Evolutionary conservation across 2,888 invertebrate species (phyloP).

Genomic region (Epiblema foenella): DNA sequence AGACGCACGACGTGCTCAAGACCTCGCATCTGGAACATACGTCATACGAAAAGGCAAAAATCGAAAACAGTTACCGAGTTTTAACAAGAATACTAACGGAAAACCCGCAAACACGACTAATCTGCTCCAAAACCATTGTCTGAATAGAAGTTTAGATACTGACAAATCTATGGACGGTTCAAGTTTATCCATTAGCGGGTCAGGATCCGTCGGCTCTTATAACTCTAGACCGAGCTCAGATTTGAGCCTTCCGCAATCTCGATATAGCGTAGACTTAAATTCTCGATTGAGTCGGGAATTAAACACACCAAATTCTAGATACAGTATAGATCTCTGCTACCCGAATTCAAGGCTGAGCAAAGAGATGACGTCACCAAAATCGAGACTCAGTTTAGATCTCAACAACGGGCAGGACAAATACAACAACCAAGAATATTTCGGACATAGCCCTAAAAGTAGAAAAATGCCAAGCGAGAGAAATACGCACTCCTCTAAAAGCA

Average conservation of each 20-base stretch:
- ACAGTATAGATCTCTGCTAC: slow-evolving; percentile 88
- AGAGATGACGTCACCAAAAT: slow-evolving; percentile 86
- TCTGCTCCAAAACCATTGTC: slow-evolving; percentile 76
- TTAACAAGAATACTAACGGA: slow-evolving; percentile 81
- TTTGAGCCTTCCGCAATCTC: slow-evolving; percentile 85
- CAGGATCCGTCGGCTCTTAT: slow-evolving; percentile 84
- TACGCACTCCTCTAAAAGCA: slow-evolving; percentile 60
- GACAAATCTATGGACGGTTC: slow-evolving; percentile 81
- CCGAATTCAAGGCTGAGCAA: slow-evolving; percentile 85
- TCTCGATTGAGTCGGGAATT: slow-evolving; percentile 85
- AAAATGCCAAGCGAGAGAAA: slow-evolving; percentile 70
- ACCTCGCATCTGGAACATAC: slow-evolving; percentile 88
- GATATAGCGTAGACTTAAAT: slow-evolving; percentile 84
- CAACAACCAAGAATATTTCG: slow-evolving; percentile 75
- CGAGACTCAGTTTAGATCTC: slow-evolving; percentile 85
- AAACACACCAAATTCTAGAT: slow-evolving; percentile 87
- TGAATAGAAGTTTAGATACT: slow-evolving; percentile 77
- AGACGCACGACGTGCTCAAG: slow-evolving; percentile 69
- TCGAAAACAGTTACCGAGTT: slow-evolving; percentile 87
- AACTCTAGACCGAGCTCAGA: slow-evolving; percentile 87
- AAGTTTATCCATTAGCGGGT: slow-evolving; percentile 80
- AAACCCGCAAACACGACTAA: slow-evolving; percentile 68
- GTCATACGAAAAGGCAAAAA: slow-evolving; percentile 91
- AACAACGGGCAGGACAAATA: slow-evolving; percentile 83
- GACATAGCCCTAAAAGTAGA: slow-evolving; percentile 80